phyloP scores from a whole-genome alignment of 2,113 vertebrate genomes.

The Pelmatolapia mariae region DNA sequence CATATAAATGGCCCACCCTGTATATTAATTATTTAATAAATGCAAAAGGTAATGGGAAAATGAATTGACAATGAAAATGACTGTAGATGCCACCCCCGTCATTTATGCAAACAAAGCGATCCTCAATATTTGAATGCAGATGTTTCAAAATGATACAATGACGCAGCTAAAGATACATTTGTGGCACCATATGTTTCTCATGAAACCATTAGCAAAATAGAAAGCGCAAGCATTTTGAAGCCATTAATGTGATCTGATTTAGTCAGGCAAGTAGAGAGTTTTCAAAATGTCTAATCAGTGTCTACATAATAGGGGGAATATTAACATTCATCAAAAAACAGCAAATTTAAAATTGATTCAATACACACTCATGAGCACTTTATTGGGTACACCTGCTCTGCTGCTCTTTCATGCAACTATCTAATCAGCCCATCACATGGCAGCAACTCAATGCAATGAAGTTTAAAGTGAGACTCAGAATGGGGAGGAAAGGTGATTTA shows the following conservation, averaged over 20 bases:
- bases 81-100: background rate
- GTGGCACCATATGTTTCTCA: background rate
- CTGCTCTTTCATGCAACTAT: background rate
- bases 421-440: background rate
- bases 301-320: background rate
- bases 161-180: background rate
- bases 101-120: background rate
- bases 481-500: background rate
- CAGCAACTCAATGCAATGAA: background rate
- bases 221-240: background rate
- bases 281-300: background rate
- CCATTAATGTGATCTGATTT: background rate
- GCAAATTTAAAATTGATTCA: background rate
- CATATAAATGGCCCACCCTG: too few species aligned
- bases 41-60: background rate
- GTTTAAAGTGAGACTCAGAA: background rate
- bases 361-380: background rate
- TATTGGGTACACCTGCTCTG: background rate
- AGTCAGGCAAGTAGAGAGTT: background rate
- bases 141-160: background rate
- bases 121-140: background rate
- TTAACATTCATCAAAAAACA: background rate
- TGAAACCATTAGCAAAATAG: background rate
- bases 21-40: background rate
- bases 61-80: background rate